Conservation (phyloP, 2,797 vertebrate species). For the Enteromius thamalakanensis region DNA sequence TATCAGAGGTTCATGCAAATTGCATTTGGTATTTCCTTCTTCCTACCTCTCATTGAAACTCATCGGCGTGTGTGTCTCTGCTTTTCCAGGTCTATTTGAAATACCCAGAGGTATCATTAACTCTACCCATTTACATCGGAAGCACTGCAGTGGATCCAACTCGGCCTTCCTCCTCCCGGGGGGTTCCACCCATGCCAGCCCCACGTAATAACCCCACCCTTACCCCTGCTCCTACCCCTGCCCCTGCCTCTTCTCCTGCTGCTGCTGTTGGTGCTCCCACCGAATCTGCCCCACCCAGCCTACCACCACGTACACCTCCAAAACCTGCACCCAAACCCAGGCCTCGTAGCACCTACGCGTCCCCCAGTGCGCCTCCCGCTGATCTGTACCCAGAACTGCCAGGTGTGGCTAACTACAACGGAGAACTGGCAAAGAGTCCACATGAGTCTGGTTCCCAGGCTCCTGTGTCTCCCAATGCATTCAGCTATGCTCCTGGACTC, state of each 20-base stretch:
- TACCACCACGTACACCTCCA: slow-evolving; percentile 58
- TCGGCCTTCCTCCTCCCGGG: slow-evolving; percentile 65
- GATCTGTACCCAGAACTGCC: slow-evolving; percentile 70
- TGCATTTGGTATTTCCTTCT: slow-evolving; percentile 40
- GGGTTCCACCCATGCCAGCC: slow-evolving; percentile 37
- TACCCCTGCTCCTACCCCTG: background rate
- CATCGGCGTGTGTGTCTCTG: slow-evolving; percentile 8
- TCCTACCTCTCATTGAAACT: background rate
- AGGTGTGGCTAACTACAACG: slow-evolving; percentile 55
- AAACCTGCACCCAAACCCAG: slow-evolving; percentile 67
- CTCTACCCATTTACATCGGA: slow-evolving; percentile 89
- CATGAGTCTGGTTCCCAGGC: slow-evolving; percentile 54
- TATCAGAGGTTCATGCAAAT: slow-evolving; percentile 12
- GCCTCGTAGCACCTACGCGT: slow-evolving; percentile 58
- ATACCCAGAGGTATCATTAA: slow-evolving; percentile 85
- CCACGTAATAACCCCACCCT: slow-evolving; percentile 9
- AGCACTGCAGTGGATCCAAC: slow-evolving; percentile 86
- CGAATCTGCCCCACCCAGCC: slow-evolving; percentile 66
- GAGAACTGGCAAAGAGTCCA: slow-evolving; percentile 83
- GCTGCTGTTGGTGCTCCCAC: background rate
- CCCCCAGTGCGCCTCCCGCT: slow-evolving; percentile 86
- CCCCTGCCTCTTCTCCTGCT: slow-evolving; percentile 1
- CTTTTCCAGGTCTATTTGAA: slow-evolving; percentile 85
- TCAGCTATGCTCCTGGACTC: slow-evolving; percentile 83
- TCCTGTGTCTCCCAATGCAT: slow-evolving; percentile 67